phyloP scores from a whole-genome alignment of 2,797 vertebrate genomes.

The Pteronotus mesoamericanus region DNA sequence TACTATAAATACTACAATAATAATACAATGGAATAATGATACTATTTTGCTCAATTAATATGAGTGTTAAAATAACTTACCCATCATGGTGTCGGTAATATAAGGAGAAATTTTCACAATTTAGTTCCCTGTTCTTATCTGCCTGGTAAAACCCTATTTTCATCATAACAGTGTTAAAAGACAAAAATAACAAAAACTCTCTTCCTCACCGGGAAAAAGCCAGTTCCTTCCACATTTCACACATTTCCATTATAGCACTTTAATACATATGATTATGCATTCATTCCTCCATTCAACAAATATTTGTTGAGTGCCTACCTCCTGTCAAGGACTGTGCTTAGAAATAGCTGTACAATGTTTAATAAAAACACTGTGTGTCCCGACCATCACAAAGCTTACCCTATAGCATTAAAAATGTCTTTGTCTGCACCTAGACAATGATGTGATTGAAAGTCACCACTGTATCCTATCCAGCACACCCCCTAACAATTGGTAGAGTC shows the following conservation, averaged over 20 bases:
- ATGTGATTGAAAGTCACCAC: background rate
- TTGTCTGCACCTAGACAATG: background rate
- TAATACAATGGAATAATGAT: background rate
- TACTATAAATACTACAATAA: background rate
- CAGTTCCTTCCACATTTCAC: background rate
- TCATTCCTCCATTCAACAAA: background rate
- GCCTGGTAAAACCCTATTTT: background rate
- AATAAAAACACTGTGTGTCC: background rate
- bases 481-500: background rate
- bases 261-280: background rate
- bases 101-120: background rate
- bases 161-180: background rate
- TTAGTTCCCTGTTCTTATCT: background rate
- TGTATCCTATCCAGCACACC: background rate
- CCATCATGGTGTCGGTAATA: background rate
- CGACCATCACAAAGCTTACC: background rate
- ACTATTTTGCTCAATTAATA: background rate
- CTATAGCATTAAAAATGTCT: background rate
- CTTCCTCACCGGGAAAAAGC: background rate
- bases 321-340: background rate
- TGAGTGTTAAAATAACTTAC: background rate
- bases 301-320: background rate
- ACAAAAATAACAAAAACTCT: background rate
- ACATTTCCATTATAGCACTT: background rate
- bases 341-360: background rate